Conservation (phyloP, 2,113 vertebrate species). For the Pteropus alecto region DNA sequence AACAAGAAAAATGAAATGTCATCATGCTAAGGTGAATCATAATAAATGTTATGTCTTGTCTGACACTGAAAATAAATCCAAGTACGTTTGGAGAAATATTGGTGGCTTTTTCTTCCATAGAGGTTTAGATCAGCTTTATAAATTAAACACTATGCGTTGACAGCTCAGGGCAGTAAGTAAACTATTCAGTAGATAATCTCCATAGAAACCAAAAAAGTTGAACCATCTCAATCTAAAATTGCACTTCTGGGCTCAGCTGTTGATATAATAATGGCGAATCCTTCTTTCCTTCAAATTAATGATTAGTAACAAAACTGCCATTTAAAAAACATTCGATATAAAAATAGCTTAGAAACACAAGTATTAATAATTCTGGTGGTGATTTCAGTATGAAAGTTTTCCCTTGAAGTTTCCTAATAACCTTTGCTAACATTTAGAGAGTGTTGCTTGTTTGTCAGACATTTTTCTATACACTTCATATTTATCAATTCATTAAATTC, state of each 20-base stretch:
- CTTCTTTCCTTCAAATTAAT: slow-evolving; percentile 50
- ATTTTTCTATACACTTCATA: background rate
- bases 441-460: background rate
- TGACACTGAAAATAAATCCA: slow-evolving; percentile 89
- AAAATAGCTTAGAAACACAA: background rate
- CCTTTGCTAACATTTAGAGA: background rate
- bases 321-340: background rate
- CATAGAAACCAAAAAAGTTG: slow-evolving; percentile 92
- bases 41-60: slow-evolving; percentile 93
- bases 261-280: slow-evolving; percentile 74
- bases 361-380: background rate
- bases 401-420: background rate
- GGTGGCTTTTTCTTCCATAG: slow-evolving; percentile 83
- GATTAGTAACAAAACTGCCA: slow-evolving; percentile 37
- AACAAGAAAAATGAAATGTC: slow-evolving; percentile 91
- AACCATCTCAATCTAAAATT: slow-evolving; percentile 86
- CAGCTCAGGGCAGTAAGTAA: slow-evolving; percentile 87
- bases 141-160: slow-evolving; percentile 91
- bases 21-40: slow-evolving; percentile 91
- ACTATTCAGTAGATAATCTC: slow-evolving; percentile 92
- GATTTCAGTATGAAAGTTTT: background rate
- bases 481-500: background rate
- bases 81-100: slow-evolving; percentile 89
- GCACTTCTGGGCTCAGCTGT: slow-evolving; percentile 79
- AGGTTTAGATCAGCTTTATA: slow-evolving; percentile 89